Base-by-base conservation (phyloP, 1,140 invertebrate species). In the Bathynomus jamesi region DNA sequence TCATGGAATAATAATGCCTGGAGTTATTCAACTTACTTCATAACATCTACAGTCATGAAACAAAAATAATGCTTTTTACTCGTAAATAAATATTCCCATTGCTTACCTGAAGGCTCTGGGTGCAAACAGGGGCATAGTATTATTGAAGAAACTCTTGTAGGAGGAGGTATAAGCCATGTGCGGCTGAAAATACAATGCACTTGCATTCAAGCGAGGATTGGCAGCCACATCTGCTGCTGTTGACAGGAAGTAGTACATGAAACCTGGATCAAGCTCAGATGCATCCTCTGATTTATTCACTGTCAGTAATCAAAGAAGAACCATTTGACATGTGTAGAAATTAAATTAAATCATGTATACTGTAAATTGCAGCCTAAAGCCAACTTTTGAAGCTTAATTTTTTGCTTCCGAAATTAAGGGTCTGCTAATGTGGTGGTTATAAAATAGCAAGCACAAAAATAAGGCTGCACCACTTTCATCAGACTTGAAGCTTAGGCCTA, bases 201-300 rank as follows among this genome's bases (percentile, higher is more conserved):
- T 95, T 64, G 93, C 91, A 83, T 99, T 99, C 69, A 99, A 90
- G 75, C 90, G 89, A 0, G 90, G 89, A 84, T 96, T 97, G 0
- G 94, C 87, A 0, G 95, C 92, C 0, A 99, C 93, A 83, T 98
- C 96, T 0, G 96, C 94, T 0, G 96, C 91, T 0, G 93, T 90
- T 0, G 95, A 96, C 24, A 98, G 83, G 79, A 97, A 96, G 79
- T 97, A 96, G 81, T 99, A 99, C 93, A 98, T 95, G 88, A 99
- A 93, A 68, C 96, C 95, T n/a, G 74, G 75, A 66, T 94, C 93
- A 24, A 92, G 68, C 73, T 78, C 73, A 0, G 65, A 77, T 3
- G 75, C 71, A 65, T 69, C 70, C 17, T 63, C 66, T 24, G 75
- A 70, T 28, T 53, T 71, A 71, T 76, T 76, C 29, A 70, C 75